phyloP scores from a whole-genome alignment of 1,140 invertebrate species.

The Drosophila mayri region DNA sequence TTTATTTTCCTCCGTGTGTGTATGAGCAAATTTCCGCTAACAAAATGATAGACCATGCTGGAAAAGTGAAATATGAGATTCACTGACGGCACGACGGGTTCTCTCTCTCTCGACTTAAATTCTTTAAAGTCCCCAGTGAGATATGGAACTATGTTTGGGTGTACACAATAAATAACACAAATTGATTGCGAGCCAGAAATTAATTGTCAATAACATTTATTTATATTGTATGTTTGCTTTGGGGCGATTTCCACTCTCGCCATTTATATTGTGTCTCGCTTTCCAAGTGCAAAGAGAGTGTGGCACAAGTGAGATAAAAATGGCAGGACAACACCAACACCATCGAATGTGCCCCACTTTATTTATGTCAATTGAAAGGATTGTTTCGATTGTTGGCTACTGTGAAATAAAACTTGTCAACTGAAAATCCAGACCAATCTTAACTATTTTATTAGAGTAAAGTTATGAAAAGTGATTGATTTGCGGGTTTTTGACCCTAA shows the following conservation, averaged over 20 bases:
- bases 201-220: slow-evolving; percentile 54
- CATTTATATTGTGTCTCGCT: slow-evolving; percentile 37
- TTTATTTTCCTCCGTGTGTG: slow-evolving; percentile 12
- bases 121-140: slow-evolving; percentile 21
- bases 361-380: slow-evolving; percentile 22
- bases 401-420: neutral
- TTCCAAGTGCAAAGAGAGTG: slow-evolving; percentile 28
- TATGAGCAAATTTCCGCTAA: slow-evolving; percentile 71
- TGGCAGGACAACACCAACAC: slow-evolving; percentile 4
- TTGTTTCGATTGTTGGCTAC: neutral
- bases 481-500: neutral
- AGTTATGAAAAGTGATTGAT: neutral
- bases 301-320: slow-evolving; percentile 51
- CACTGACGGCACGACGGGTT: neutral
- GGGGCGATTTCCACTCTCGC: slow-evolving; percentile 26
- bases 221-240: slow-evolving; percentile 32
- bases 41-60: slow-evolving; percentile 63
- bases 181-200: slow-evolving; percentile 51
- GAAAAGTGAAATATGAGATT: slow-evolving; percentile 43
- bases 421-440: neutral
- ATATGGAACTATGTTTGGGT: slow-evolving; percentile 17
- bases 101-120: slow-evolving; percentile 19
- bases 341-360: slow-evolving; percentile 1
- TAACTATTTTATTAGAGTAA: neutral
- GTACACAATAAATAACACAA: slow-evolving; percentile 48